Evolutionary conservation across 1,140 invertebrate species (phyloP), one percentile per base, ranked within the genome.

Genomic region (Zaprionus camerounensis): DNA sequence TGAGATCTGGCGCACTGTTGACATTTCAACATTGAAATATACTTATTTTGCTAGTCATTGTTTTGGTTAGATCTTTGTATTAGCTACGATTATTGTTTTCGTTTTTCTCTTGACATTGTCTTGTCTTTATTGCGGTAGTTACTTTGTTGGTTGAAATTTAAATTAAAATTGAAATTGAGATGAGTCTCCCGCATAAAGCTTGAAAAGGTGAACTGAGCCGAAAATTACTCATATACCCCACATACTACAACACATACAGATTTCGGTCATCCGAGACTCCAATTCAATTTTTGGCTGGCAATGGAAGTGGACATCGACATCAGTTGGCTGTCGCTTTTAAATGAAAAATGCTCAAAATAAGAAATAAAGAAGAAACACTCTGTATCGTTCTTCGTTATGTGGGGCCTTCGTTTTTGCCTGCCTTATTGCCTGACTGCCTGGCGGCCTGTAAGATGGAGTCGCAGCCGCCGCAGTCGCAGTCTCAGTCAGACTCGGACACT

Each of bases 311-410:
- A 85, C 82, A 77, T 81, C 78, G 82, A 87, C 83, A 90, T 84
- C 84, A 87, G 85, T 87, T 76, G 71, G 64, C 85, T 87, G 84
- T 87, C 81, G 71, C 88, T 88, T 88, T 82, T 71, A 87, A 87
- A 87, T 90, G 84, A 87, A 87, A 87, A 87, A 87, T 87, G 84
- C 68, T 78, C 69, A 71, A 87, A 87, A 87, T 67, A 63, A 56
- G 71, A 76, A 72, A 76, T 17, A 64, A 58, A 71, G 46, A 76
- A 87, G 83, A 88, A 86, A 80, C 81, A 88, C 78, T 83, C 72
- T 83, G 84, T 71, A 78, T 84, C 85, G 78, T 87, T 90, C 79
- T 87, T 87, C 81, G 78, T 75, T 56, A 67, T 74, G 68, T 75
- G 53, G 69, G 71, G 68, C 73, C 69, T 72, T 69, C 66, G 49